Evolutionary conservation across 2,888 invertebrate species (phyloP).

Genomic region (Drosophila anomalata): DNA sequence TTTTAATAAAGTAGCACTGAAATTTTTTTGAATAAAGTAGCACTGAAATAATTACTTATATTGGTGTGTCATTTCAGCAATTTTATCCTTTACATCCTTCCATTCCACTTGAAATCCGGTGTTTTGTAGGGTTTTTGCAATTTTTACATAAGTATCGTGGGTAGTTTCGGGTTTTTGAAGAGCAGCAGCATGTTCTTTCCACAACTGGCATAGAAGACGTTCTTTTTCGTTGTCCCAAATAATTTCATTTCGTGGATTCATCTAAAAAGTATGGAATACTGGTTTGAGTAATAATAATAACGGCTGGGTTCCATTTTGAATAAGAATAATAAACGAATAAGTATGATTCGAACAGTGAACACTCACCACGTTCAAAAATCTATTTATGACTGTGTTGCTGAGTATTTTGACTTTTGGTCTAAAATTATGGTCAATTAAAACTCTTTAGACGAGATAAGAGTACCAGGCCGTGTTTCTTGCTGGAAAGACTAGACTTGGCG

Average conservation of each 20-base stretch:
- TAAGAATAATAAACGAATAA: too few species aligned
- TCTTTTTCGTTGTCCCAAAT: background rate
- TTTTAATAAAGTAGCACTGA: background rate
- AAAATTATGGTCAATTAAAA: too few species aligned
- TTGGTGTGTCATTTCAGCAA: background rate
- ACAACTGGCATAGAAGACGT: background rate
- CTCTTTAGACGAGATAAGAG: too few species aligned
- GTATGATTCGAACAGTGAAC: too few species aligned
- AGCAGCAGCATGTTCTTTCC: background rate
- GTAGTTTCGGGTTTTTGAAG: background rate
- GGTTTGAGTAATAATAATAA: too few species aligned
- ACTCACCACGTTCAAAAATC: too few species aligned
- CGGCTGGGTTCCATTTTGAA: too few species aligned
- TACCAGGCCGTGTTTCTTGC: too few species aligned
- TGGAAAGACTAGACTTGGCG: too few species aligned
- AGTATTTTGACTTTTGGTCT: too few species aligned
- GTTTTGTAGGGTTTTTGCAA: background rate
- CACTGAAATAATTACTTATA: background rate
- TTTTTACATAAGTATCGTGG: background rate
- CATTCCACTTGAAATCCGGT: background rate
- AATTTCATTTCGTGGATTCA: background rate
- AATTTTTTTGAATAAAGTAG: background rate
- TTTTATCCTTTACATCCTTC: background rate
- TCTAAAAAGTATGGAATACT: background rate
- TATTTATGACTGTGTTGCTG: too few species aligned